Percentiles rank a stretch among this genome's conserved stretches.
Evolutionary conservation across 2,113 vertebrate genomes (phyloP).

Genomic region (Haliaeetus leucogaster): DNA sequence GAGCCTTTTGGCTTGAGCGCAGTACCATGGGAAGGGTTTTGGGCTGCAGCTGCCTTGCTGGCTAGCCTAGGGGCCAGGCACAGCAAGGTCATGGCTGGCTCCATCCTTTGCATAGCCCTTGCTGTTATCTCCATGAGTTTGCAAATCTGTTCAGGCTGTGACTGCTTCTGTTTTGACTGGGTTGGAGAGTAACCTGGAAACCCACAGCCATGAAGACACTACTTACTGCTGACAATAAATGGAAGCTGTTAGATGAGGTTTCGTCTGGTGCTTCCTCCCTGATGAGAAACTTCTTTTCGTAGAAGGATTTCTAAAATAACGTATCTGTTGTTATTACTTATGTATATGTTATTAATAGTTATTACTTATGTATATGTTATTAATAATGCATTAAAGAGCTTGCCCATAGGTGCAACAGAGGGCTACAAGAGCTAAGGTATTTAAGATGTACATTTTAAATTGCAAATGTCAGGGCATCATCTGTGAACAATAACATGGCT

Average conservation of each 20-base stretch:
- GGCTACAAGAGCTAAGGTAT: neutral
- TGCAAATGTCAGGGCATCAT: neutral
- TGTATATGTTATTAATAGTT: neutral
- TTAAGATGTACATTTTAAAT: neutral
- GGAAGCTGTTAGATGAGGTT: neutral
- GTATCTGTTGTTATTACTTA: neutral
- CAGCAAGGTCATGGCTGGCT: too few relatives aligned
- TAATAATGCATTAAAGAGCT: neutral
- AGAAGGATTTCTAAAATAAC: neutral
- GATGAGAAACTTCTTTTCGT: neutral
- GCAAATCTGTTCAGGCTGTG: neutral
- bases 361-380: neutral
- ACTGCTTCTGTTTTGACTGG: neutral
- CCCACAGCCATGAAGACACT: neutral
- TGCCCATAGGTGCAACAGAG: neutral
- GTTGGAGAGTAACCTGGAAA: neutral
- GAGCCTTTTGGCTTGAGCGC: neutral
- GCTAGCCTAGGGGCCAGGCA: neutral
- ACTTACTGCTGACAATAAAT: neutral
- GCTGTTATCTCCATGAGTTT: rapidly evolving
- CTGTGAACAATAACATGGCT: neutral
- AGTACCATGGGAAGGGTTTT: too few relatives aligned
- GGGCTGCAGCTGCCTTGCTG: neutral
- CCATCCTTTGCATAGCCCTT: neutral
- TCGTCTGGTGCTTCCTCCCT: neutral